These are phyloP conservation scores for Myiotriccus ornatus DNA, from an alignment of 2,797 vertebrate genomes.

Conservation along the genomic window DNA sequence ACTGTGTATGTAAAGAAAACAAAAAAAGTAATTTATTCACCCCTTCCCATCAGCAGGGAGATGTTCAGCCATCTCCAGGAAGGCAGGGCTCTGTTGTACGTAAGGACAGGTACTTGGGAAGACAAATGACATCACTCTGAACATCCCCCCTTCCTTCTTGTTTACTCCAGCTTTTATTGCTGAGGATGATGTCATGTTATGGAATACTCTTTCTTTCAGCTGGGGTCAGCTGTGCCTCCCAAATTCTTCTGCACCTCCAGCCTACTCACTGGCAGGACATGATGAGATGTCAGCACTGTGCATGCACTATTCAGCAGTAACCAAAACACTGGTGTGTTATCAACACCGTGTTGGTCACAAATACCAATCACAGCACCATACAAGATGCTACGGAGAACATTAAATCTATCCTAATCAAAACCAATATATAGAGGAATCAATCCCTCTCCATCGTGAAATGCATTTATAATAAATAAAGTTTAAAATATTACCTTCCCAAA, in stretches of 20 bases:
- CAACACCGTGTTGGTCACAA: background rate
- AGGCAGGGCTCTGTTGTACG: background rate
- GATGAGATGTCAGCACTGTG: background rate
- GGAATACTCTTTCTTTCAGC: background rate
- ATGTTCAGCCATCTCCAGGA: background rate
- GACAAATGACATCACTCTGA: background rate
- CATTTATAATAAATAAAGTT: background rate
- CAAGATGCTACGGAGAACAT: background rate
- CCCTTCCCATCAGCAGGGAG: background rate
- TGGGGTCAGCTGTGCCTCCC: background rate
- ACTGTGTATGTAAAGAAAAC: background rate
- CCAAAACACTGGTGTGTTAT: background rate
- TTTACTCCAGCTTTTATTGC: background rate
- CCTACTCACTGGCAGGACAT: background rate
- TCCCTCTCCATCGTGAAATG: background rate
- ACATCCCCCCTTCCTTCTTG: background rate
- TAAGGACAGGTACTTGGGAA: background rate
- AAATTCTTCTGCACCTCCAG: background rate
- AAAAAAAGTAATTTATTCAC: background rate
- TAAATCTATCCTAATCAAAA: background rate
- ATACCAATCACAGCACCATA: background rate
- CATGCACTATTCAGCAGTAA: background rate
- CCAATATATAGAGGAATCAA: background rate
- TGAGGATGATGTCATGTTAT: accelerated
- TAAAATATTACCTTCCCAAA: background rate